Evolutionary conservation across 2,113 vertebrate species (phyloP), one percentile per base, ranked within the genome.

Genomic region (Chionomys nivalis): DNA sequence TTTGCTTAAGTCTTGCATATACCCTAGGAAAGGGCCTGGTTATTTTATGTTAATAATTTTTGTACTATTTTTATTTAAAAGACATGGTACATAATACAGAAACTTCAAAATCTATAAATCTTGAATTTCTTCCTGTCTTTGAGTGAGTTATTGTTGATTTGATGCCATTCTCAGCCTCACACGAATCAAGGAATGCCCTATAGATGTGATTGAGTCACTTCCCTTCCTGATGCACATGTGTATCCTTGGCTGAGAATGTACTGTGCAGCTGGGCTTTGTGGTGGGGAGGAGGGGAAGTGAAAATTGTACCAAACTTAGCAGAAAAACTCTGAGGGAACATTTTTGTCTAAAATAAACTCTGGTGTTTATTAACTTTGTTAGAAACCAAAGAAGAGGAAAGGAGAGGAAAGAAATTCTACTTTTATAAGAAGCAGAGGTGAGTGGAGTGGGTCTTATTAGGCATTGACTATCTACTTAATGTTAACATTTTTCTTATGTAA

Each of bases 291-390:
- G 10, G 82, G 16, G 36, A 91, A 73, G 61, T 89, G 36, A 61
- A 33, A 91, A 87, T 82, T 90, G 36, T 52, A 91, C 23, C 44
- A 87, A 95, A 77, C 13, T 70, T 87, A 82, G 52, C 76, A 93
- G 52, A 82, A 68, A 12, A 49, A 19, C 73, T 83, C 73, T 52
- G 61, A 89, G 16, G 66, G 47, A 93, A 92, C 39, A 89, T 94
- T 94, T 85, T 96, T 68, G 63, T 96, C 88, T 83, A 92, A 55
- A 47, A 88, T 88, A 52, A 96, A 26, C 88, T 21, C 55, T 85
- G 31, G 49, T 14, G 66, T 90, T 68, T 93, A 66, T 94, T 91
- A 42, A 65, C 47, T 95, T 96, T 94, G n/a, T 68, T 63, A 92
- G 49, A 87, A 58, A 19, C 17, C 0, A 5, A n/a, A 9, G 3